Evolutionary conservation across 2,113 vertebrate species (phyloP), one percentile per base, ranked within the genome.

Genomic region (Hirundichthys speculiger): DNA sequence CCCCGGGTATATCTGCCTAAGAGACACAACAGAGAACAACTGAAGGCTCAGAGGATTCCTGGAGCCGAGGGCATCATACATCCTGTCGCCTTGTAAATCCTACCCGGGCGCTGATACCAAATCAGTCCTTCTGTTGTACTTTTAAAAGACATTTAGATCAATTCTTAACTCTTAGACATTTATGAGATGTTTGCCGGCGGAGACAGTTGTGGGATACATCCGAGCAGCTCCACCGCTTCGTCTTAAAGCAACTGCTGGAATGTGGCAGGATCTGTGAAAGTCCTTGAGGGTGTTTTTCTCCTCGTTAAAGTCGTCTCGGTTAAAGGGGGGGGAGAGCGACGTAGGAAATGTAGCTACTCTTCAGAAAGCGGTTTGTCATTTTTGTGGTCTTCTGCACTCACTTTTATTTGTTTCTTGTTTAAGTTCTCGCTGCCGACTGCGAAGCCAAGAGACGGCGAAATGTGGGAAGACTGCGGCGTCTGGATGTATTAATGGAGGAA

Each of bases 381-480:
- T 77, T 75, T 85, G 81, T 79, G 83, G 84, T 72, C 46, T 38
- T 59, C 50, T 40, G 41, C 53, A 43, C 72, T 80, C 59, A 1
- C 18, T 52, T 86, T 75, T 82, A 80, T 79, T 84, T 81, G 82
- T 81, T 77, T 75, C 67, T 74, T 52, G 47, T 75, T 75, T 40
- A 62, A 72, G 69, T 51, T 71, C 59, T 64, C 73, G 38, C 43
- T 63, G 77, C 66, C 22, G 25, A 53, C 64, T 40, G 0, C 58
- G 49, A 56, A 79, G 15, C 49, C 3, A 46, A 12, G 39, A 51
- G 56, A 51, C 65, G 24, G n/a, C 56, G 41, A 47, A 75, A 27
- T 3, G 60, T 34, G 34, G 13, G 21, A 24, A 13, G 42, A 22
- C 59, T 21, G 2, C 14, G 22, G 46, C 46, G 52, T 67, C 20